Percentiles rank a stretch among this genome's conserved stretches.
Evolutionary conservation across 2,888 invertebrate genomes (phyloP).

Genomic region (Rhyacophila evoluta): DNA sequence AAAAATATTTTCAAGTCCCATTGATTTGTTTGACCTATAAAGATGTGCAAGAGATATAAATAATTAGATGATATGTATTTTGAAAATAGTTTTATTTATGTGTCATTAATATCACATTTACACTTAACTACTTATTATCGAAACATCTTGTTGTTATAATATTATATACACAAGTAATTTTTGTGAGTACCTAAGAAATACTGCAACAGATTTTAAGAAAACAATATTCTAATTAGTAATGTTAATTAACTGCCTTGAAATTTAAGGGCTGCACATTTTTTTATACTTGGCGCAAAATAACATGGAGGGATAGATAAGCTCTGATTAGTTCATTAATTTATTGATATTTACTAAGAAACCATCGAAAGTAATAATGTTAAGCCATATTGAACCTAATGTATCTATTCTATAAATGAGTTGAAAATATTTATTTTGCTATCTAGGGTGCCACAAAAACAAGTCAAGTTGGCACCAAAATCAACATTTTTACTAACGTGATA

Average conservation of each 20-base stretch:
- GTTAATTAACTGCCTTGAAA: background rate
- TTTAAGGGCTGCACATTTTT: background rate
- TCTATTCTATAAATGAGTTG: background rate
- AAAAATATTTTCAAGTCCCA: too few species aligned
- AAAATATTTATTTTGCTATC: constrained; percentile 7
- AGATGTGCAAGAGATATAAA: too few species aligned
- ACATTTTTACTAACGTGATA: background rate
- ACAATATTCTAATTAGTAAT: background rate
- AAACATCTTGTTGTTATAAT: background rate
- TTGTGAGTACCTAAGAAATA: background rate
- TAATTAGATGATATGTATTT: too few species aligned
- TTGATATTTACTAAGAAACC: background rate
- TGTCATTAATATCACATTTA: constrained; percentile 29
- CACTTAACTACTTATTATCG: constrained; percentile 23
- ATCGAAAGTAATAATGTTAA: background rate
- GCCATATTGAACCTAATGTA: background rate
- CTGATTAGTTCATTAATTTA: background rate
- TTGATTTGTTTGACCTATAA: too few species aligned
- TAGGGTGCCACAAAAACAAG: background rate
- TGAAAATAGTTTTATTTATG: constrained; percentile 25
- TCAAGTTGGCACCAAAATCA: background rate
- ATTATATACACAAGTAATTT: background rate
- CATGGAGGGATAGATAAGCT: background rate
- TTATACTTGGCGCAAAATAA: background rate
- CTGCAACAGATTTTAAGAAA: background rate